Evolutionary conservation across 2,888 invertebrate genomes (phyloP).

Genomic region (Diarsia dahlii): DNA sequence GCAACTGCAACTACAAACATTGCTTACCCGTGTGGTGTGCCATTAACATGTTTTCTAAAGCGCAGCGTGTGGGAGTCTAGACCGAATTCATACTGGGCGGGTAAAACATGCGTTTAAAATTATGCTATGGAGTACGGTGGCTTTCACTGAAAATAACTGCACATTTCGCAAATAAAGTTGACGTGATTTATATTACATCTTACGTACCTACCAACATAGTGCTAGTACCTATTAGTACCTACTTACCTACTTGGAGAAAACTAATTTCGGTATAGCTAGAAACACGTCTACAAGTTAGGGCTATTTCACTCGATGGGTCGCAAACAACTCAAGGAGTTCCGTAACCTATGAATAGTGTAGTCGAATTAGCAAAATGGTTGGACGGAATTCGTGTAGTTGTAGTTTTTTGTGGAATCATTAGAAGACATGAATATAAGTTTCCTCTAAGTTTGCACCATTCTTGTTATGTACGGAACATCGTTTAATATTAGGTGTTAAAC

Average conservation of each 20-base stretch:
- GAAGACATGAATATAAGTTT: too few species aligned
- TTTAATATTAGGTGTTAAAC: too few species aligned
- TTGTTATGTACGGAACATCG: too few species aligned
- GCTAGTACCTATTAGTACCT: neutral
- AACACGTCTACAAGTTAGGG: neutral
- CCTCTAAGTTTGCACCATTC: too few species aligned
- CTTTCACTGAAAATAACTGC: constrained; percentile 28
- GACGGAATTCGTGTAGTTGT: too few species aligned
- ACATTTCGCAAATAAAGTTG: constrained; percentile 14
- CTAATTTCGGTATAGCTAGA: neutral
- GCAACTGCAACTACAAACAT: constrained; percentile 17
- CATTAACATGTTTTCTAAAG: constrained; percentile 51
- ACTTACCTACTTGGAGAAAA: neutral
- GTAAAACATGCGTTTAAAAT: constrained; percentile 44
- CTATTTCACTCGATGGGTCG: neutral
- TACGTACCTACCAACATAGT: too few species aligned
- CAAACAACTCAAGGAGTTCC: neutral
- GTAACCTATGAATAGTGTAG: too few species aligned
- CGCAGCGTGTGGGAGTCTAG: constrained; percentile 49
- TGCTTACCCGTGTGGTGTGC: constrained; percentile 33
- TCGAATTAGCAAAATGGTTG: too few species aligned
- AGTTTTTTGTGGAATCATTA: too few species aligned
- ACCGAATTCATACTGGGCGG: constrained; percentile 19
- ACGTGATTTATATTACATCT: neutral
- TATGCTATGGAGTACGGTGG: constrained; percentile 30